phyloP scores from a whole-genome alignment of 2,797 vertebrate species.

The Halcyon badia region DNA sequence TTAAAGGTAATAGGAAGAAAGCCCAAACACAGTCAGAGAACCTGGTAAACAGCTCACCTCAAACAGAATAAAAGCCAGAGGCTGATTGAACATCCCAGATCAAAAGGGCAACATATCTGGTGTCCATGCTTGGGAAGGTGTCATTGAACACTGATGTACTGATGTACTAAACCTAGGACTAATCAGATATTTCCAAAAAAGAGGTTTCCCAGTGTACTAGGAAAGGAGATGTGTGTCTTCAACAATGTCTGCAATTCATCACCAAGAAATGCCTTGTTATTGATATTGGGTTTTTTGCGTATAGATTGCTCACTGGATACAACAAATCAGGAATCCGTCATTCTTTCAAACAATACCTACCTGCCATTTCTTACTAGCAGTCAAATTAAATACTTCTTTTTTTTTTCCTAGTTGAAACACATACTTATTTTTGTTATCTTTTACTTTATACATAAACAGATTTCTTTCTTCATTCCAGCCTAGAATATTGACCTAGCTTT shows the following conservation, averaged over 20 bases:
- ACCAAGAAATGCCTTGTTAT: background rate
- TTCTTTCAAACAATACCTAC: background rate
- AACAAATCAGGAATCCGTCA: background rate
- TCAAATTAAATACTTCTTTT: background rate
- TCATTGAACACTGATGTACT: background rate
- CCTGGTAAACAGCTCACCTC: background rate
- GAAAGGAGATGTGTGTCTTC: background rate
- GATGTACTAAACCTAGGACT: background rate
- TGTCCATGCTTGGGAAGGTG: background rate
- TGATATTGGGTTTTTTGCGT: background rate
- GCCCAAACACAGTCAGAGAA: background rate
- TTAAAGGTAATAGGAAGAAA: background rate
- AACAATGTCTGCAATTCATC: background rate
- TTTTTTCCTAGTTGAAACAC: background rate
- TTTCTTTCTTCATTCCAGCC: background rate
- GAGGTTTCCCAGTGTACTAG: background rate
- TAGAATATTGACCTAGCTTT: background rate
- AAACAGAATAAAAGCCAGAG: background rate
- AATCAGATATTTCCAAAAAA: background rate
- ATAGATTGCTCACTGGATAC: background rate
- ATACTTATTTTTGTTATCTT: background rate
- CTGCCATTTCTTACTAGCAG: background rate
- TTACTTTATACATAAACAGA: background rate
- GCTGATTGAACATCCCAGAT: background rate
- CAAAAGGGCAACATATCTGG: background rate